These are phyloP conservation scores for Neotoxoptera formosana DNA, from an alignment of 1,140 invertebrate species.

Conservation along the genomic window DNA sequence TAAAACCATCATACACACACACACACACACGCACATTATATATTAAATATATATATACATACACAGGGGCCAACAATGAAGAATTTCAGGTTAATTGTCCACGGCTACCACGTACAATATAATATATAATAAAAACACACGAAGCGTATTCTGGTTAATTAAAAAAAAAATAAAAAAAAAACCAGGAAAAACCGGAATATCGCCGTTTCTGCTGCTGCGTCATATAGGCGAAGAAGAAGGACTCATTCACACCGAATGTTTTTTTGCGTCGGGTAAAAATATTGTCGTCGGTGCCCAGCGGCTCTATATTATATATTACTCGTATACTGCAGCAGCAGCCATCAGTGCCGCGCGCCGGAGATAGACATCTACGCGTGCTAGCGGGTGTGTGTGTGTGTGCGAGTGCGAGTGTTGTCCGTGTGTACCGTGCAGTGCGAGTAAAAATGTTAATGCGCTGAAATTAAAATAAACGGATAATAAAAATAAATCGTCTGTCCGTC, in stretches of 20 bases:
- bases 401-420: background rate
- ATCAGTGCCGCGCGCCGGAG: background rate
- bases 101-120: slow-evolving; percentile 12
- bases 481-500: slow-evolving; percentile 58
- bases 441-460: slow-evolving; percentile 55
- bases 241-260: slow-evolving; percentile 40
- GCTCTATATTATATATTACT: no score
- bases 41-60: background rate
- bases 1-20: slow-evolving; percentile 4
- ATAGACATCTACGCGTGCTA: slow-evolving; percentile 41
- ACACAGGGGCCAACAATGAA: background rate
- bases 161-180: slow-evolving; percentile 36
- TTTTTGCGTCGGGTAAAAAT: slow-evolving; percentile 28
- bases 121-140: slow-evolving; percentile 34
- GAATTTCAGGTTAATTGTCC: slow-evolving; percentile 53
- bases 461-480: slow-evolving; percentile 57
- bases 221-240: slow-evolving; percentile 25
- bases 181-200: slow-evolving; percentile 51
- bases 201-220: background rate
- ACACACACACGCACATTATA: background rate
- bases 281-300: slow-evolving; percentile 19
- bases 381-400: background rate
- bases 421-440: background rate
- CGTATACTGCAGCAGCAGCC: background rate
- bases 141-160: slow-evolving; percentile 54